Base-by-base conservation (phyloP, 1,140 invertebrate genomes). In the Cydia splendana region DNA sequence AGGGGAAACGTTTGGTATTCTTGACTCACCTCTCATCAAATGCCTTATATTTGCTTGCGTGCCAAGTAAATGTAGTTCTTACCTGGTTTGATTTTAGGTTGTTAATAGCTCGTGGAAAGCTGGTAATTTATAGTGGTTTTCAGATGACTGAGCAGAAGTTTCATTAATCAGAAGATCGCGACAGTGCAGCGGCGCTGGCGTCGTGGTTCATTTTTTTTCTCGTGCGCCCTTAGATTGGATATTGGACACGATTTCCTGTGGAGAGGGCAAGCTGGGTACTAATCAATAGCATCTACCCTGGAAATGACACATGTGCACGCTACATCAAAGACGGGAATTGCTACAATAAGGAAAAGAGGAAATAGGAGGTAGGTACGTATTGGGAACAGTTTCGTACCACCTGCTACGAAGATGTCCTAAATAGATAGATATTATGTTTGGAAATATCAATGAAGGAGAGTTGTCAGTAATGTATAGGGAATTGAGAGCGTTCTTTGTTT, bases 1-100 rank as follows among this genome's bases (percentile, higher is more conserved):
- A 91, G 89, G 91, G 90, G 89, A 88, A 91, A 89, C 86, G 89
- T 90, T 91, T 91, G 89, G 87, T 91, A 93, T 91, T 91, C 89
- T 87, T 85, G 81, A 85, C 71, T 28, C 30, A 69, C 45, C 38
- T 15, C 51, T 15, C 74, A 24, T 45, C 4, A 45, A 83, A 81
- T 15, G 79, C 34, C 75, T 38, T 48, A 84, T 77, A 42, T 78
- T 3, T 10, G 0, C 2, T 34, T 0, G 1, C n/a, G 6, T 18
- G 15, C 9, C 28, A 78, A 12, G 20, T 2, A 5, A 84, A 73
- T 75, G 75, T 75, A 4, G 75, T 45, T 74, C 53, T 67, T 88
- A 80, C 77, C 0, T 2, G 0, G 10, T 65, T 0, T 0, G 0
- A 0, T 0, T 34, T 85, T 88, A 75, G 73, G 78, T 79, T 67